phyloP scores from a whole-genome alignment of 1,140 invertebrate genomes.

The roundworm (Caenorhabditis elegans) region DNA sequence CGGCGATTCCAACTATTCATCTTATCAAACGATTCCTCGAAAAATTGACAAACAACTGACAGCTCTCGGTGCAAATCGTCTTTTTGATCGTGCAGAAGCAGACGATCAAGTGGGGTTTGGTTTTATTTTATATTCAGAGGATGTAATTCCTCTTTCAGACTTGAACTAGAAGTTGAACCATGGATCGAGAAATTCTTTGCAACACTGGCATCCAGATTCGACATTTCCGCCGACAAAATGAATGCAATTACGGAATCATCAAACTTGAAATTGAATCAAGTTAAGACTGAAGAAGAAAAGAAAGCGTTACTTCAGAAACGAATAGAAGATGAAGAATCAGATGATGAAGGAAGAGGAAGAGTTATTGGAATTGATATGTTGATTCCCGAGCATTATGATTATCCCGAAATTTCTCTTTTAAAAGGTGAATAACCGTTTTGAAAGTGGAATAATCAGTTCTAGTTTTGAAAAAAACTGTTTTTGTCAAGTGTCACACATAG shows the following conservation, averaged over 20 bases:
- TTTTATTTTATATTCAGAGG: background rate
- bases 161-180: constrained; percentile 52
- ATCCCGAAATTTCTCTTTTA: constrained; percentile 1
- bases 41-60: constrained; percentile 50
- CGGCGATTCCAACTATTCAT: constrained; percentile 54
- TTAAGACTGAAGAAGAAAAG: constrained; percentile 40
- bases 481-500: no score
- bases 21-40: constrained; percentile 49
- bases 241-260: constrained; percentile 10
- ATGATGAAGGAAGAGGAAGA: background rate
- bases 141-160: constrained; percentile 37
- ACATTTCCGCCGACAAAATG: background rate
- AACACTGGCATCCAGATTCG: constrained; percentile 3
- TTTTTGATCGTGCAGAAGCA: constrained; percentile 39
- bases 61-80: constrained; percentile 38
- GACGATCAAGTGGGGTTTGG: constrained; percentile 52
- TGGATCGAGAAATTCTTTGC: constrained; percentile 49
- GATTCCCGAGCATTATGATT: background rate
- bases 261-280: background rate
- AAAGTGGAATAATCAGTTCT: background rate
- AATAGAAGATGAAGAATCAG: background rate
- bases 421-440: constrained; percentile 12
- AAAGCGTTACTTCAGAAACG: constrained; percentile 22
- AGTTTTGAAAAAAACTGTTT: background rate
- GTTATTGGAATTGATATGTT: background rate